Evolutionary conservation across 2,113 vertebrate species (phyloP), one percentile per base, ranked within the genome.

Genomic region (Corythornis madagascariensis): DNA sequence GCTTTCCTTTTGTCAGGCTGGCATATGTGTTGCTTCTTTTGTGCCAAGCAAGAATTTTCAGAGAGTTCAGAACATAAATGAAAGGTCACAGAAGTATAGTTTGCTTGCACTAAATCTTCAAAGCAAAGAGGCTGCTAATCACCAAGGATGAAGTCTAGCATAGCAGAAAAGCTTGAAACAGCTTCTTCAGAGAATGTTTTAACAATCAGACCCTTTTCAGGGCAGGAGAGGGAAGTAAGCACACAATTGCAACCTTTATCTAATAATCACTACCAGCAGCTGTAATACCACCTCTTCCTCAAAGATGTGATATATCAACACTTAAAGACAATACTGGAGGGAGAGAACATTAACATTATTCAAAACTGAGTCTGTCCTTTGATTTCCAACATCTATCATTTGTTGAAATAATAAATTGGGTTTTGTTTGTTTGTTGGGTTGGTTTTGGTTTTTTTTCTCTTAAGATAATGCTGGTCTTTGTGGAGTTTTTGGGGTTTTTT

Each of bases 11-110:
- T 92, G 83, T 87, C 65, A 95, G 87, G 53, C 47, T 89, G 87
- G 88, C 83, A 83, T 88, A 69, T 77, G 53, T 1, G 6, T 78
- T 93, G 83, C 71, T 87, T 60, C 92, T 83, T 90, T 96, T 96
- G 95, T 95, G 77, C 89, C 83, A 95, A 96, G 85, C 70, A 78
- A 88, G 74, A 90, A 90, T 89, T 96, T 96, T 93, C 76, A 57
- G 79, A 82, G 87, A 94, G 88, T 94, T 97, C 93, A 94, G 82
- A 90, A 95, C 73, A 88, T 88, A 95, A 97, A 89, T 89, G 87
- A 80, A 96, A 97, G 95, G 83, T 96, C 96, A 96, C 61, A 93
- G 93, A 96, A 95, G 86, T 96, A 92, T 89, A 89, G 92, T 83
- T 93, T 91, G 75, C 79, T 95, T 90, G 92, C 72, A 88, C 90